Evolutionary conservation across 1,140 invertebrate species (phyloP), one percentile per base, ranked within the genome.

Genomic region (Brachionus asplanchnoidis): DNA sequence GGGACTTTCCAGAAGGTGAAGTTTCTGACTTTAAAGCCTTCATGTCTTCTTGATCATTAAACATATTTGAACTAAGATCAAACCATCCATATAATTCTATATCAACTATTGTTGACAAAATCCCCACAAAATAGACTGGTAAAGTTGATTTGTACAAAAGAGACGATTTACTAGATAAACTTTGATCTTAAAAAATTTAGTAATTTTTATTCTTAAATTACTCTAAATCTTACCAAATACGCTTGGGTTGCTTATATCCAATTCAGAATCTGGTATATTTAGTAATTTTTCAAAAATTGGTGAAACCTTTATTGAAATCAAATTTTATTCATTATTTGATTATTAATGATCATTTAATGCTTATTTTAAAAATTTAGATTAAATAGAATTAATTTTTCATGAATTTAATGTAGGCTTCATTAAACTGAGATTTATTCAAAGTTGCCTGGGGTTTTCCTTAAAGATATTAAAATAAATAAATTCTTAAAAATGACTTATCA

Each of bases 201-300:
- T 23, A 11, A 56, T 17, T 56, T 80, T 40, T 42, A 26, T 32
- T 53, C 60, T 32, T 3, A 17, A 53, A 28, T n/a, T 9, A 7
- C 60, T 53, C 56, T 56, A 11, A 56, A 80, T n/a, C 1, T 36
- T 82, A 82, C 79, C 79, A 9, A 82, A 9, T 42, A 32, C 11
- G 9, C 8, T 32, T 65, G 26, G 56, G 14, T 68, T 32, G 17
- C 17, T 68, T 17, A 7, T 1, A 42, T 82, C 79, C 1, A 44
- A 23, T 14, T 82, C 53, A 17, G 12, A 42, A 44, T 68, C 65
- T 3, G 79, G 79, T 2, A 82, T 23, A 32, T 60, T 65, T 20
- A 82, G 26, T 14, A 82, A 44, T 82, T 82, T 82, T 82, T 82
- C 79, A 65, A 82, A 82, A 36, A 82, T 82, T 40, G 65, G 53